A percentile compares a stretch with the other conserved stretches of the same genome.
Evolutionary conservation across 2,113 vertebrate genomes (phyloP).

Genomic region (Talpa occidentalis): DNA sequence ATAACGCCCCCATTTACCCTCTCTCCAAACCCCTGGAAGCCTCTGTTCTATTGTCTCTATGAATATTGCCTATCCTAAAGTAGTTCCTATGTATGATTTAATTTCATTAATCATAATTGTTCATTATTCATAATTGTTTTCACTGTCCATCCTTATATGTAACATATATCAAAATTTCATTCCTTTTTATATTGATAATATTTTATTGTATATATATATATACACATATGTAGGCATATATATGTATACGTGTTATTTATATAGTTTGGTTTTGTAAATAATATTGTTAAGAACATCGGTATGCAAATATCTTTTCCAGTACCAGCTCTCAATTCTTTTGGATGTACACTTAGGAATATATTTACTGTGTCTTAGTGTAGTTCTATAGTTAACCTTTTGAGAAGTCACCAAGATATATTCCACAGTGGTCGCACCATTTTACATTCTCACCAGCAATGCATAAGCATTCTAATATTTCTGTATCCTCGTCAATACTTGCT

Average conservation of each 20-base stretch:
- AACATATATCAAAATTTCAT: not conserved
- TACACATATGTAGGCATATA: not conserved
- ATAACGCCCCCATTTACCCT: not conserved
- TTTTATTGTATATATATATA: not conserved
- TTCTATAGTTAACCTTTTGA: slow-evolving; percentile 30
- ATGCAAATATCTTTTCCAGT: not conserved
- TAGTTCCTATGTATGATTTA: not conserved
- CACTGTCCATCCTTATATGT: not conserved
- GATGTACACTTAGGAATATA: not conserved
- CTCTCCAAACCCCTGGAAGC: not conserved
- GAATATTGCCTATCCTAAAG: not conserved
- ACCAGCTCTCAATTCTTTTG: not conserved
- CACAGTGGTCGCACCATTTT: not conserved
- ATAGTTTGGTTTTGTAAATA: slow-evolving; percentile 21
- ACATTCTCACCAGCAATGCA: slow-evolving; percentile 3
- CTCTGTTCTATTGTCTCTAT: not conserved
- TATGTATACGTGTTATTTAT: not conserved
- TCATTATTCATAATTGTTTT: slow-evolving; percentile 20
- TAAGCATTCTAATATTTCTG: not conserved
- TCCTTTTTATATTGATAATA: slow-evolving; percentile 41
- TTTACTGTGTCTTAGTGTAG: not conserved
- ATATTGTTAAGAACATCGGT: not conserved
- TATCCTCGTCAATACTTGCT: not conserved
- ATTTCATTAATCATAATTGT: not conserved
- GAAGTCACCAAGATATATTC: not conserved